Percentiles rank a stretch among this genome's conserved stretches.
Evolutionary conservation across 2,113 vertebrate genomes (phyloP).

Genomic region (Dendrocopos noguchii): DNA sequence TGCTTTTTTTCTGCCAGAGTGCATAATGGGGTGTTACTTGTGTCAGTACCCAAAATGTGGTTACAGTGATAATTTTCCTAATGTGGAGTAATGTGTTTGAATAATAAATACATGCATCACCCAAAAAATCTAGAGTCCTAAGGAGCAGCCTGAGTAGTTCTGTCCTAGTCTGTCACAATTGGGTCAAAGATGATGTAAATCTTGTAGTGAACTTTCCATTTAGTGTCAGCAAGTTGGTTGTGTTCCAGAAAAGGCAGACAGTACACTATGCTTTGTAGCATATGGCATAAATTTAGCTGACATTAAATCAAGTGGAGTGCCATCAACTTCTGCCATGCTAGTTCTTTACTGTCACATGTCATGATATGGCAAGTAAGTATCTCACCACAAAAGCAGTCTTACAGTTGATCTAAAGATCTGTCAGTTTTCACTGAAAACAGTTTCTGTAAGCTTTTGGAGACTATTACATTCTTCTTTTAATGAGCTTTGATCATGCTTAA

Average conservation of each 20-base stretch:
- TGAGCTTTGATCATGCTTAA: not conserved
- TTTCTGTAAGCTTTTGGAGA: not conserved
- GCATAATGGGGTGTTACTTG: not conserved
- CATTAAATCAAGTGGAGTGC: conserved; percentile 4
- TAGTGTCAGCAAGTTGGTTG: conserved; percentile 40
- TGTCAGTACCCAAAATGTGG: conserved; percentile 18
- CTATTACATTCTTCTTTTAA: not conserved
- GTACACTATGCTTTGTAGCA: conserved; percentile 2
- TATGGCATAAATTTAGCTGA: conserved; percentile 59
- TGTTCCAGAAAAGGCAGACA: conserved; percentile 55
- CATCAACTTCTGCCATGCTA: not conserved
- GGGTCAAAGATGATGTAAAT: conserved; percentile 66
- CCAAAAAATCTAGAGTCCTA: conserved; percentile 1
- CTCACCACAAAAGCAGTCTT: not conserved
- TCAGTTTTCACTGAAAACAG: not conserved
- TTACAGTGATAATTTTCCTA: conserved; percentile 22
- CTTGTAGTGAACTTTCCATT: conserved; percentile 51
- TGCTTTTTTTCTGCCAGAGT: not conserved
- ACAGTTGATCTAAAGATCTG: not conserved
- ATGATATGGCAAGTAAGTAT: not conserved
- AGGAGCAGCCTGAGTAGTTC: conserved; percentile 30
- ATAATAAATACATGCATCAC: not conserved
- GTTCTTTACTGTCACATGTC: not conserved
- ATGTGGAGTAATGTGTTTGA: conserved; percentile 14
- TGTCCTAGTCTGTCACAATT: conserved; percentile 42